Percentiles rank a stretch among this genome's conserved stretches.
Conservation (phyloP, 2,888 invertebrate species). For the Lumbricus terrestris region DNA sequence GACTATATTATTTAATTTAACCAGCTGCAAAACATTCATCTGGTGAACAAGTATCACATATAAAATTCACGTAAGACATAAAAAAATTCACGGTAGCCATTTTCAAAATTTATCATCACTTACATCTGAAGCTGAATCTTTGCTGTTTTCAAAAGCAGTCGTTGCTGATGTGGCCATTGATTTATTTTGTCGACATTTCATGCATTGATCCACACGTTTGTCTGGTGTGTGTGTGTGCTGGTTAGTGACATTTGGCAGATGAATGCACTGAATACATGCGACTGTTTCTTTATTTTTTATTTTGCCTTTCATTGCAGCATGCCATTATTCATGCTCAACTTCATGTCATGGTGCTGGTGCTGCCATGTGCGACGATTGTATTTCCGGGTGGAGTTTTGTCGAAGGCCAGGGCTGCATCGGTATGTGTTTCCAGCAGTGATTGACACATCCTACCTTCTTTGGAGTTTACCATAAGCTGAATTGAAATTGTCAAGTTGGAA, state of each 20-base stretch:
- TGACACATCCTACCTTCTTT: neutral
- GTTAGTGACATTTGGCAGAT: neutral
- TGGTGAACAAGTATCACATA: too few species aligned
- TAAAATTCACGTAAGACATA: too few species aligned
- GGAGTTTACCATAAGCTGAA: neutral
- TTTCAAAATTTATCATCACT: neutral
- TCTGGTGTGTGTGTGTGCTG: neutral
- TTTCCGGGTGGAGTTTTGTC: slow-evolving; percentile 19
- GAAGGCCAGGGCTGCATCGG: slow-evolving; percentile 25
- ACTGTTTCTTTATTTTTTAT: neutral
- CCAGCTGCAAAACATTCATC: too few species aligned
- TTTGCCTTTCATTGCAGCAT: slow-evolving; percentile 13
- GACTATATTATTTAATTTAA: too few species aligned
- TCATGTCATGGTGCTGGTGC: slow-evolving; percentile 15
- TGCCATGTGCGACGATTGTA: slow-evolving; percentile 26
- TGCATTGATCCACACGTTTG: neutral
- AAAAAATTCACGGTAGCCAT: too few species aligned
- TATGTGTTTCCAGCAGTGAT: neutral
- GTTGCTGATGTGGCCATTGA: neutral
- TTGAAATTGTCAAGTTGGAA: neutral
- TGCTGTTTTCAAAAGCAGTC: neutral
- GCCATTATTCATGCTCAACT: slow-evolving; percentile 24
- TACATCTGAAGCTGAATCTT: neutral
- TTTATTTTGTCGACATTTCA: neutral
- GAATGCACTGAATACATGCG: too few species aligned